Percentiles rank a stretch among this genome's conserved stretches.
Evolutionary conservation across 1,140 invertebrate species (phyloP).

Genomic region (Achroia grisella): DNA sequence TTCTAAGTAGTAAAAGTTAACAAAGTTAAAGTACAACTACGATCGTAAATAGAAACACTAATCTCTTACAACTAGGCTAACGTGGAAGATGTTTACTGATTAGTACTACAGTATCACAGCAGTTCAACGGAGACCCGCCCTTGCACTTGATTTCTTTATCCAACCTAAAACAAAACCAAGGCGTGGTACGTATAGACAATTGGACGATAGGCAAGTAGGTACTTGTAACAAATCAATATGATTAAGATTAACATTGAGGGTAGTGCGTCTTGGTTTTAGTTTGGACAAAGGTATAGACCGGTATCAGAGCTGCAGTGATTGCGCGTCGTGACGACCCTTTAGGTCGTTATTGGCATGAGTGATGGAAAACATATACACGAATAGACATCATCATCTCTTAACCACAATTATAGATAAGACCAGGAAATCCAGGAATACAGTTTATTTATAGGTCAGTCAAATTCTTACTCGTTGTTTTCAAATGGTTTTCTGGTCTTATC

Average conservation of each 20-base stretch:
- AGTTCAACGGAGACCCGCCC: conserved; percentile 46
- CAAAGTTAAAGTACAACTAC: conserved; percentile 54
- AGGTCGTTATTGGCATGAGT: conserved; percentile 10
- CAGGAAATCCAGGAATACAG: background rate
- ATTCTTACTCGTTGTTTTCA: background rate
- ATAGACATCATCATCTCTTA: conserved; percentile 12
- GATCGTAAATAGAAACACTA: conserved; percentile 59
- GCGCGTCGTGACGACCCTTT: conserved; percentile 9
- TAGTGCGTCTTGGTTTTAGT: conserved; percentile 3
- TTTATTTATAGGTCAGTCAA: too few species aligned
- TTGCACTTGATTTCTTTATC: conserved; percentile 18
- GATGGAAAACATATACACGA: conserved; percentile 11
- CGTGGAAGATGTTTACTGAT: conserved; percentile 61
- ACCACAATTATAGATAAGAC: conserved; percentile 10
- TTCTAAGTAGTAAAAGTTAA: conserved; percentile 58
- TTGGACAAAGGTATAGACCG: conserved; percentile 17
- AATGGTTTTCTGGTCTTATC: background rate
- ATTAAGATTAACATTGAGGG: too few species aligned
- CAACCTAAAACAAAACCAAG: conserved; percentile 12
- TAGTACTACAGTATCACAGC: conserved; percentile 68
- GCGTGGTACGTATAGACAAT: background rate
- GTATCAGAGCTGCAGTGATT: conserved; percentile 18
- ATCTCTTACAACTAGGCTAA: conserved; percentile 63
- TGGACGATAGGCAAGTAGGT: too few species aligned
- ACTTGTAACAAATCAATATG: too few species aligned